A percentile compares a stretch with the other conserved stretches of the same genome.
Evolutionary conservation across 2,888 invertebrate species (phyloP).

Genomic region (Lamellibrachia satsuma): DNA sequence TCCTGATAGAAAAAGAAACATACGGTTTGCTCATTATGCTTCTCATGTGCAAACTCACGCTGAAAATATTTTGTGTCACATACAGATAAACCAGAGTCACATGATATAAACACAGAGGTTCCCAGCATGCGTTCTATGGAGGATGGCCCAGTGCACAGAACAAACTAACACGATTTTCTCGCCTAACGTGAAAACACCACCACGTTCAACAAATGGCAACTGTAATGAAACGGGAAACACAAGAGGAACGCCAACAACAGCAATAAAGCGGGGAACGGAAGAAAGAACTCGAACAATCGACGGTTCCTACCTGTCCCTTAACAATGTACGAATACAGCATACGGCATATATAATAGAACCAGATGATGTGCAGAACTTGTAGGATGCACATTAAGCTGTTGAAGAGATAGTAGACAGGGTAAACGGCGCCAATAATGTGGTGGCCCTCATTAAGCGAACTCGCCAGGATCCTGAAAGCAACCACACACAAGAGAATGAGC

Average conservation of each 20-base stretch:
- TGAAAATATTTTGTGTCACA: too few species aligned
- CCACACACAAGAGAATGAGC: conserved; percentile 12
- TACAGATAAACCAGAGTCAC: background rate
- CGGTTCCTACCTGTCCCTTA: conserved; percentile 34
- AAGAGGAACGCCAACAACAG: background rate
- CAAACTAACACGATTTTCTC: background rate
- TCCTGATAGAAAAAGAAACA: background rate
- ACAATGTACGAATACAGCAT: conserved; percentile 37
- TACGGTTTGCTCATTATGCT: background rate
- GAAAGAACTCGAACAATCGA: background rate
- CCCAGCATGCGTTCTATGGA: background rate
- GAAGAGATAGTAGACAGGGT: conserved; percentile 51
- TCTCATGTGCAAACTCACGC: background rate
- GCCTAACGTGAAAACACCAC: background rate
- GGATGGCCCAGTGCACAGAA: background rate
- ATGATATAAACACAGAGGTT: background rate
- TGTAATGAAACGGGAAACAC: background rate
- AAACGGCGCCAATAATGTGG: conserved; percentile 28
- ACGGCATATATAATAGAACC: conserved; percentile 72
- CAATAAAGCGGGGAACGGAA: background rate
- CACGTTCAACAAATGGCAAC: background rate
- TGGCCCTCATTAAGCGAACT: conserved; percentile 35
- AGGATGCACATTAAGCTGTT: conserved; percentile 53
- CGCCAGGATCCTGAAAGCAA: conserved; percentile 30
- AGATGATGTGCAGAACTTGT: conserved; percentile 53